Evolutionary conservation across 1,140 invertebrate genomes (phyloP).

Genomic region (Watersipora subatra): DNA sequence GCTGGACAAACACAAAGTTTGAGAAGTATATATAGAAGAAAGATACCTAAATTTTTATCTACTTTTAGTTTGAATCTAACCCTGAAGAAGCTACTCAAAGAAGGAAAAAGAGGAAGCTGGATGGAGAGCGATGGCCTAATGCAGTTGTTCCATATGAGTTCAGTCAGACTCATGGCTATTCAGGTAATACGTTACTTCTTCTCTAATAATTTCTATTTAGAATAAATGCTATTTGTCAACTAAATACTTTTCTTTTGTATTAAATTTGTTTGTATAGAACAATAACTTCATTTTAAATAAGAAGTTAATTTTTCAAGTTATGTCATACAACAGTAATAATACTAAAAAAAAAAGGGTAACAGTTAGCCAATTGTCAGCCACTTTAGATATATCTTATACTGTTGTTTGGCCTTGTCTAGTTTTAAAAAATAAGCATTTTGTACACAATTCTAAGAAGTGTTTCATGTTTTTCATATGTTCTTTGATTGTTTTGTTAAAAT

Average conservation of each 20-base stretch:
- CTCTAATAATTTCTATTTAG: not conserved
- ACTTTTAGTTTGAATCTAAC: not conserved
- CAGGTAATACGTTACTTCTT: not conserved
- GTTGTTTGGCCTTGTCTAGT: no score
- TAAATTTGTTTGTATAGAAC: not conserved
- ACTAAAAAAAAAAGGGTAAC: no score
- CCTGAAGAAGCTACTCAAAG: not conserved
- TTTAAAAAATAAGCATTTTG: no score
- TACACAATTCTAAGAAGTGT: no score
- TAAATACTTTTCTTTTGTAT: no score
- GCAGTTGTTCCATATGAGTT: not conserved
- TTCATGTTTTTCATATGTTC: no score
- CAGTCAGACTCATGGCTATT: not conserved
- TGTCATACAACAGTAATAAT: not conserved
- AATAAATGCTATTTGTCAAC: not conserved
- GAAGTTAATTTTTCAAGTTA: not conserved
- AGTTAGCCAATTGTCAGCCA: no score
- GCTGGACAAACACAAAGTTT: no score
- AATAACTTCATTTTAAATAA: not conserved
- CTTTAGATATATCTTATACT: no score
- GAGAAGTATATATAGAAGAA: no score
- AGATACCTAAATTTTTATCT: no score
- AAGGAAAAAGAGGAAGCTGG: not conserved
- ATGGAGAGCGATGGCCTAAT: not conserved
- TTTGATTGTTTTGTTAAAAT: no score